These are phyloP conservation scores for Corythaeola cristata DNA, from an alignment of 2,113 vertebrate species.

Conservation along the genomic window DNA sequence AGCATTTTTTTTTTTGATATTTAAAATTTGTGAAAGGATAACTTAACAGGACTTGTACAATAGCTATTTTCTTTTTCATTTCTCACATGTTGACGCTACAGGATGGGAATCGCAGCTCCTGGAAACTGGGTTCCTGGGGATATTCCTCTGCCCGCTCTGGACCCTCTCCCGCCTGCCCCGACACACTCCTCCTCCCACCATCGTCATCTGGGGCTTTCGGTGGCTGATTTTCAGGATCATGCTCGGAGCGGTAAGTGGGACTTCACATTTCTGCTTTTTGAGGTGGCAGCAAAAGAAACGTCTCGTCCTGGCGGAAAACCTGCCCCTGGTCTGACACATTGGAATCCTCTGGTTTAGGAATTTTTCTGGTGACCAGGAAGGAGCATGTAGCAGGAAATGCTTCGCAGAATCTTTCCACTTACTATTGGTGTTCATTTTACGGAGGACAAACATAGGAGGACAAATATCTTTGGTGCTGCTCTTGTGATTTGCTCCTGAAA, in stretches of 20 bases:
- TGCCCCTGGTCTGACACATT: rapidly evolving
- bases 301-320: background rate
- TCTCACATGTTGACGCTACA: background rate
- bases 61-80: background rate
- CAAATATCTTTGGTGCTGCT: background rate
- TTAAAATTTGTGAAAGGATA: background rate
- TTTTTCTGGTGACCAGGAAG: background rate
- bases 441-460: background rate
- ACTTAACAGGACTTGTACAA: background rate
- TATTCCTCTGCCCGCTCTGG: conserved; percentile 93
- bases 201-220: conserved; percentile 91
- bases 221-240: conserved; percentile 99
- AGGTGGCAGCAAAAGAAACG: background rate
- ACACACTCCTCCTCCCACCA: conserved; percentile 78
- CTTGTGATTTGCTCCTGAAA: background rate
- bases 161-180: conserved; percentile 80
- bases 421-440: background rate
- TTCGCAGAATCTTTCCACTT: background rate
- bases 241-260: conserved; percentile 91
- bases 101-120: conserved; percentile 97
- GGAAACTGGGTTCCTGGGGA: conserved; percentile 91
- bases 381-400: background rate
- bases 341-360: background rate
- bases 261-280: rapidly evolving
- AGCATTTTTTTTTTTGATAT: background rate